These are phyloP conservation scores for Pyrgilauda ruficollis DNA, from an alignment of 2,113 vertebrate species.

Conservation along the genomic window DNA sequence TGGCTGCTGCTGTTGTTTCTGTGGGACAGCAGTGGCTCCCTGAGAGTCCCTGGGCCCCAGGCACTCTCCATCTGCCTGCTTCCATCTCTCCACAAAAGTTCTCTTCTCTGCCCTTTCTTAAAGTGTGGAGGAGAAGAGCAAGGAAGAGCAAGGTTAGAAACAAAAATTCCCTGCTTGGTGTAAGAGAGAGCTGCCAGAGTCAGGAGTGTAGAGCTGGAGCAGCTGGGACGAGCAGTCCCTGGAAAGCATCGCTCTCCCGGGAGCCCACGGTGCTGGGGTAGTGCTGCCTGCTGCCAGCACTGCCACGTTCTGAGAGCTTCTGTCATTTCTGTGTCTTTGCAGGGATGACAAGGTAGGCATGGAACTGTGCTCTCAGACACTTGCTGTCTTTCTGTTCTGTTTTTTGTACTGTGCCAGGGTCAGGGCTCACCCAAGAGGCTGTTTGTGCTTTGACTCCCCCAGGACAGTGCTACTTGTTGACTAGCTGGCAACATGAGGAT, in stretches of 20 bases:
- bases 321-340: not conserved
- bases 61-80: not conserved
- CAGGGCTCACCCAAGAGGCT: not conserved
- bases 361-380: not conserved
- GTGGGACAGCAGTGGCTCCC: not conserved
- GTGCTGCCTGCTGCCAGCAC: not conserved
- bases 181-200: not conserved
- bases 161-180: not conserved
- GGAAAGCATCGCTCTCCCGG: fast-evolving
- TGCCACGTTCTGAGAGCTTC: not conserved
- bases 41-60: not conserved
- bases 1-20: not conserved
- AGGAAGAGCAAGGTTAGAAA: not conserved
- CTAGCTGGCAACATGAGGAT: not conserved
- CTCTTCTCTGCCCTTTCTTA: not conserved
- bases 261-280: not conserved
- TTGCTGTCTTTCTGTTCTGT: not conserved
- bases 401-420: not conserved
- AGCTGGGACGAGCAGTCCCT: fast-evolving
- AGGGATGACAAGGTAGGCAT: not conserved
- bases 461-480: not conserved
- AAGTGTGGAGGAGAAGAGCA: not conserved
- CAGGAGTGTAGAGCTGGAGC: not conserved
- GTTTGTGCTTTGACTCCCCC: not conserved
- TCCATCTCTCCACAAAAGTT: not conserved